Evolutionary conservation across 2,113 vertebrate species (phyloP).

Genomic region (Hydrolagus affinis): DNA sequence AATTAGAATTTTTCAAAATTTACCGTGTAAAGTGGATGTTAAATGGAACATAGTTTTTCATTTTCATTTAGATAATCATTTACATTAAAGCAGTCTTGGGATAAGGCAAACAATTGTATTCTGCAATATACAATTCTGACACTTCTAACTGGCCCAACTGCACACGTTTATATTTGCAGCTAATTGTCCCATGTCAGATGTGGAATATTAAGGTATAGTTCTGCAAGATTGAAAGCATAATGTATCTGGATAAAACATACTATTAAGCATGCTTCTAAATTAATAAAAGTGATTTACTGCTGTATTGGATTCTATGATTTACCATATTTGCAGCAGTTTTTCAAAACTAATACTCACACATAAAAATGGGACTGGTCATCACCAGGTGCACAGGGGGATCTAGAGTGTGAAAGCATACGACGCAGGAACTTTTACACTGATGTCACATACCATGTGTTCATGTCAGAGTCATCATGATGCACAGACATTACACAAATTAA

Average conservation of each 20-base stretch:
- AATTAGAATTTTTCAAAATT: too few relatives aligned
- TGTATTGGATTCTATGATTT: constrained; percentile 1
- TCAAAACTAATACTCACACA: constrained; percentile 88
- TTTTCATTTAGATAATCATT: too few relatives aligned
- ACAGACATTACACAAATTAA: constrained; percentile 28
- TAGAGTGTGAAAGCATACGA: constrained; percentile 84
- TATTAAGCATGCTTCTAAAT: constrained; percentile 48
- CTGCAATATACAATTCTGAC: too few relatives aligned
- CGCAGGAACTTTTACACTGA: constrained; percentile 69
- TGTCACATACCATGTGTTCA: constrained; percentile 62
- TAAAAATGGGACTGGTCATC: constrained; percentile 86
- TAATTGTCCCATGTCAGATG: constrained; percentile 27
- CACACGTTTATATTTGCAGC: neutral
- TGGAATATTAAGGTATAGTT: constrained; percentile 18
- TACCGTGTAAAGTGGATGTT: too few relatives aligned
- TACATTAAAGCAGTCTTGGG: too few relatives aligned
- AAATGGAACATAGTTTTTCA: too few relatives aligned
- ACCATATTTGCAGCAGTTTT: constrained; percentile 42
- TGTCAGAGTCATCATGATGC: constrained; percentile 47
- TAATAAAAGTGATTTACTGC: neutral
- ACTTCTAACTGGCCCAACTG: neutral
- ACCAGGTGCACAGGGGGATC: constrained; percentile 86
- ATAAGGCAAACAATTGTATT: too few relatives aligned
- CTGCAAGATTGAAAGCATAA: constrained; percentile 34
- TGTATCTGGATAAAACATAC: constrained; percentile 66